phyloP scores from a whole-genome alignment of 2,888 invertebrate genomes.

The Brachypalpus laphriformis region DNA sequence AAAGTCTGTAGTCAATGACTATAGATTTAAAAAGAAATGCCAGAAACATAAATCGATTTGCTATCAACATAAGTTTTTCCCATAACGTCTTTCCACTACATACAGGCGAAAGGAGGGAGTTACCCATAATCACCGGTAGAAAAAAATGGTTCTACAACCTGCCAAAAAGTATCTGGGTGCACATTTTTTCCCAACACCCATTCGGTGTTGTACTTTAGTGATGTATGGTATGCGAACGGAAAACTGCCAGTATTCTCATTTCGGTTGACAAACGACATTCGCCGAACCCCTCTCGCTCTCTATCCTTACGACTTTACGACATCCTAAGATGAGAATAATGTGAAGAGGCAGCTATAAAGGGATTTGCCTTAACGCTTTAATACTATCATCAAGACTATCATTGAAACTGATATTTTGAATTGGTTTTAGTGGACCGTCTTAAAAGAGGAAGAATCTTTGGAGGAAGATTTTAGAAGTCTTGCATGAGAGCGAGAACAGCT shows the following conservation, averaged over 20 bases:
- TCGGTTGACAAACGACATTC: constrained; percentile 1
- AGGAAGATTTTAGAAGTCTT: background rate
- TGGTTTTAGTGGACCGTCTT: background rate
- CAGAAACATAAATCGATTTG: constrained; percentile 25
- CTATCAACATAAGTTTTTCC: background rate
- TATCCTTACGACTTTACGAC: background rate
- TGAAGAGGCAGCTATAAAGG: background rate
- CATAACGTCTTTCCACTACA: background rate
- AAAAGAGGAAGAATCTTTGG: background rate
- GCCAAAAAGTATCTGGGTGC: constrained; percentile 11
- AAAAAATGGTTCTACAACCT: constrained; percentile 16
- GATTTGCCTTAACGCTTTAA: background rate
- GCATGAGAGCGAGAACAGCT: background rate
- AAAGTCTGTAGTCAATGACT: constrained; percentile 14
- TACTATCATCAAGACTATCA: background rate
- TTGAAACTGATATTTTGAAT: background rate
- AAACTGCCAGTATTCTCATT: background rate
- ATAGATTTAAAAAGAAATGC: background rate
- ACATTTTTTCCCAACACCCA: background rate
- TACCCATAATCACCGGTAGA: constrained; percentile 15
- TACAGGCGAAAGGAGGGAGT: background rate
- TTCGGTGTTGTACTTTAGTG: background rate
- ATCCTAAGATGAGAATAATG: background rate
- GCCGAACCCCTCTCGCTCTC: background rate
- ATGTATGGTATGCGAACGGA: background rate